Evolutionary conservation across 64 coral and sea anemone species (phyloP), one percentile per base, ranked within the genome.

Genomic region (Montipora efflorescens): DNA sequence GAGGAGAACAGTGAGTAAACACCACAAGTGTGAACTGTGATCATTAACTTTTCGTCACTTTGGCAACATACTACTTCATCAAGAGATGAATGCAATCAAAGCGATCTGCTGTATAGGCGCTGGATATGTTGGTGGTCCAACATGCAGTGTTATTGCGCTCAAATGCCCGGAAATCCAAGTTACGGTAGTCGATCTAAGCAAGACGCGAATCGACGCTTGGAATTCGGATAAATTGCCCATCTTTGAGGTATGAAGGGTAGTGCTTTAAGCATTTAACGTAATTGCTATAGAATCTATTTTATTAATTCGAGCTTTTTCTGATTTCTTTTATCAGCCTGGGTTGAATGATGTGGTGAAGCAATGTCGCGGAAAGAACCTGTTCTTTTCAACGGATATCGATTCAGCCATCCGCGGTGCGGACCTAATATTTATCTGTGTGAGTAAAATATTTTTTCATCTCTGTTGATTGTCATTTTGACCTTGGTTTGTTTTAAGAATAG

Each of bases 401-500:
- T 88, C 81, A 59, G 94, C 97, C 3, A 96, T 98, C 28, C 84
- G 90, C 47, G 91, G 94, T 68, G 97, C 97, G 12, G 97, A 98
- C 86, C 77, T 98, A 74, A 96, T 98, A 61, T 98, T 98, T 70
- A 98, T 98, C 46, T 98, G 97, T 94, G 97, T 98, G 70, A 98
- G 97, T 94, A 49, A 70, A 64, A 11, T 4, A 16, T 64, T 21
- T 19, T n/a, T 51, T 87, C 7, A 70, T 74, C 43, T 3, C 12
- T 0, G 5, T 73, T 13, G 44, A 73, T 87, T 43, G 8, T 4
- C 19, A 19, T 3, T 11, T 21, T 48, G 21, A 11, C 46, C 47
- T 69, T 49, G 5, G 68, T 70, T 50, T 50, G 11, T 43, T 14
- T 8, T 21, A 16, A 86, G 18, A 8, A 71, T 4, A 23, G 18